Conservation (phyloP, 2,797 vertebrate species). For the Acomys russatus region DNA sequence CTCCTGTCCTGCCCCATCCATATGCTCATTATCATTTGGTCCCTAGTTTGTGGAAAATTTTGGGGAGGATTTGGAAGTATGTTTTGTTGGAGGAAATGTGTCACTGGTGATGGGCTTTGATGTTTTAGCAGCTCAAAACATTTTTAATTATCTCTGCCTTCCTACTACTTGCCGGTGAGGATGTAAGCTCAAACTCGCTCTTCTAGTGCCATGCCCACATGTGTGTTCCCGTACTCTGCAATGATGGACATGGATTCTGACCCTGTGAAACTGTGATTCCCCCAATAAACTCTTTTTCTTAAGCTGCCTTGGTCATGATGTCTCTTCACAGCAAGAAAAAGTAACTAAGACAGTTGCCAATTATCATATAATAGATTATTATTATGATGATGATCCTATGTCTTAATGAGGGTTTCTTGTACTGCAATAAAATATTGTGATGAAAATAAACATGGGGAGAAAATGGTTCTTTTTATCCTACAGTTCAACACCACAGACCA, state of each 20-base stretch:
- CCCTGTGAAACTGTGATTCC: no score
- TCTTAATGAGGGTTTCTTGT: not conserved
- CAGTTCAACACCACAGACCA: no score
- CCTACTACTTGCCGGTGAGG: not conserved
- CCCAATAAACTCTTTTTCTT: not conserved
- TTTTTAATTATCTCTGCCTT: not conserved
- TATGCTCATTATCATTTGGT: not conserved
- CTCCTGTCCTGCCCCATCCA: no score
- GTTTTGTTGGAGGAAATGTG: not conserved
- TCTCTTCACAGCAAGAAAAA: not conserved
- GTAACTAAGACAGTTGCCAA: not conserved
- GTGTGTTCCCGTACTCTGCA: not conserved
- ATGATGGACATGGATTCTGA: not conserved
- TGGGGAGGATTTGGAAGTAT: no score
- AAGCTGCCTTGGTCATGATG: not conserved
- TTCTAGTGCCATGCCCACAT: not conserved
- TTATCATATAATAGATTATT: not conserved
- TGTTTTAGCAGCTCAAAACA: not conserved
- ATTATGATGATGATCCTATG: not conserved
- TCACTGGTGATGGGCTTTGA: not conserved
- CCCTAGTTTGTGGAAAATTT: not conserved
- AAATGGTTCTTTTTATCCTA: not conserved
- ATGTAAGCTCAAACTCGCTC: not conserved
- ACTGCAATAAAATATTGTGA: not conserved
- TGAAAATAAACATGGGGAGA: not conserved